Base-by-base conservation (phyloP, 2,797 vertebrate genomes). In the Selene dorsalis region DNA sequence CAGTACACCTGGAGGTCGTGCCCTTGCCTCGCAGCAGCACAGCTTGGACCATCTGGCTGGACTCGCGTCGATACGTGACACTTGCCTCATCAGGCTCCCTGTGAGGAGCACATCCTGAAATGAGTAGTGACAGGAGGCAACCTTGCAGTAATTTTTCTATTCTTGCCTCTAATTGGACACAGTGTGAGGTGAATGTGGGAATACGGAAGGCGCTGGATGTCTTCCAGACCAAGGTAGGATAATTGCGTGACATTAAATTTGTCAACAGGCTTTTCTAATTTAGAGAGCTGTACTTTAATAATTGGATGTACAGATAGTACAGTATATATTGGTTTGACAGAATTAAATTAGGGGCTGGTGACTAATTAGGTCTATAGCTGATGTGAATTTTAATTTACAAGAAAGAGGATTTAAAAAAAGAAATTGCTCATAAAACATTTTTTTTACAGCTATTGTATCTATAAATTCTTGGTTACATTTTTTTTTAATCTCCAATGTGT, bases 131-230 rank as follows among this genome's bases (percentile, higher is more conserved):
- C 91, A 91, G 83, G 78, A 87, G 84, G 85, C 83, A 84, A 89
- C 84, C 85, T 91, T 88, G 84, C 83, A 84, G 87, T 92, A 75
- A 87, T 87, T 90, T 86, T 85, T 87, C 87, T 90, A 83, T 87
- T 89, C 88, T 91, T 78, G 62, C 75, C 67, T 84, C 80, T 92
- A 92, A 93, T 90, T 89, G 88, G 87, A 86, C 77, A 71, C 22
- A 59, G 84, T 88, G 86, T 82, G 84, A 92, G 82, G 84, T 77
- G 86, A 92, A 88, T 88, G 81, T 59, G 70, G 69, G 82, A 84
- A 65, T 41, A 81, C 64, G 58, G 52, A n/a, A 80, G 73, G 77
- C 57, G 2, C 55, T 67, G 79, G 73, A 84, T 77, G 80, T 45
- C 48, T 85, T 83, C 75, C 79, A 86, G 84, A 73, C 52, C 41